Evolutionary conservation across 2,888 invertebrate genomes (phyloP).

Genomic region (Fissipunctia ypsillon): DNA sequence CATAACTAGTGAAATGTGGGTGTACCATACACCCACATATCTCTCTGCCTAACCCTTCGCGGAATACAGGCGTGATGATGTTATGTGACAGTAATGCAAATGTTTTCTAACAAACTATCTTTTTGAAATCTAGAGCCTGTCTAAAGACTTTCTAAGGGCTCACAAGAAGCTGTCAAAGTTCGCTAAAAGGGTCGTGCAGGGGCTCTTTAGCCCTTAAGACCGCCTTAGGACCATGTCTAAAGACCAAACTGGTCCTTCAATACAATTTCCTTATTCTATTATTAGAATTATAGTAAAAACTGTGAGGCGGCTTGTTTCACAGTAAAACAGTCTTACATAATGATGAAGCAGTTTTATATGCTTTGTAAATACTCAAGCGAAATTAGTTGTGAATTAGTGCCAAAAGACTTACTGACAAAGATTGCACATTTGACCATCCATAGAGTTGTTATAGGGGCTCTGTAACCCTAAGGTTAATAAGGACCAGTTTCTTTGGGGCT

Average conservation of each 20-base stretch:
- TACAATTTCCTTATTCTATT: background rate
- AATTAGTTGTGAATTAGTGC: background rate
- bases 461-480: background rate
- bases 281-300: background rate
- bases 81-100: background rate
- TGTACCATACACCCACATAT: no score
- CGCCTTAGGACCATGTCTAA: background rate
- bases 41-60: background rate
- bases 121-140: background rate
- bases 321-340: slow-evolving; percentile 7
- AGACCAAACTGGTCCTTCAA: background rate
- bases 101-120: background rate
- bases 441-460: background rate
- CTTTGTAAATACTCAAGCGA: background rate
- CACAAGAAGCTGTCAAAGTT: no score
- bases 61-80: background rate
- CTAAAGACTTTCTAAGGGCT: background rate
- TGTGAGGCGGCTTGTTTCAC: background rate
- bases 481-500: background rate
- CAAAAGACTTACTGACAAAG: background rate
- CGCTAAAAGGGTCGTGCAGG: background rate
- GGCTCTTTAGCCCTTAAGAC: background rate
- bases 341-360: background rate
- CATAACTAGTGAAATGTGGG: background rate
- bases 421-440: background rate